Base-by-base conservation (phyloP, 2,113 vertebrate genomes). In the Ginglymostoma cirratum region DNA sequence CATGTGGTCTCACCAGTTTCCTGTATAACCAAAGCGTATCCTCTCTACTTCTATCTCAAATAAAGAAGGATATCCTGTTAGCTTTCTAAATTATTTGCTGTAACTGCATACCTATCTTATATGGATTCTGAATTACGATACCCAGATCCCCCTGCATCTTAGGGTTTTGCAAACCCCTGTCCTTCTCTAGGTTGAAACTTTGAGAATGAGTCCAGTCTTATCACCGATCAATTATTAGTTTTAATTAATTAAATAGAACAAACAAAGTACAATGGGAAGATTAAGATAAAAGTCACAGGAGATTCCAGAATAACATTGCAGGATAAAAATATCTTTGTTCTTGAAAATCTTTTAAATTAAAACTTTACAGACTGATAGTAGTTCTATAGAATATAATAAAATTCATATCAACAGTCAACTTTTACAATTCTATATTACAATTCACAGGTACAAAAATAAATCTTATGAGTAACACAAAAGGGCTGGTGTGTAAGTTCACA, bases 341-440 rank as follows among this genome's bases (percentile, higher is more conserved):
- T 94, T 70, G 67, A 94, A 70, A 94, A 67, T 67, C 65, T 94
- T 94, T 94, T 95, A 95, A 95, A 95, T 95, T 95, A 95, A 95
- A 95, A 95, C 93, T 95, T 95, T 95, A 95, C 93, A 95, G 93
- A 72, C 38, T 72, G 93, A 95, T 95, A 95, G 67, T 45, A 70
- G 38, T 95, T 95, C 65, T 48, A 95, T 93, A 93, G 67, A 93
- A 93, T 93, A 93, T 95, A 95, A 95, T 95, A 95, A 95, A 70
- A 70, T 95, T 70, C 65, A 95, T 95, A 95, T 70, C 42, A 45
- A 95, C 93, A 95, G 65, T 45, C 93, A 95, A 95, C 65, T 95
- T 95, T 95, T 95, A 95, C 93, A 95, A 95, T 95, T 95, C 93
- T 95, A 95, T 95, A 69, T 95, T 95, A 95, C 93, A 95, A 95